Percentiles rank a stretch among this genome's conserved stretches.
Evolutionary conservation across 1,140 invertebrate genomes (phyloP).

Genomic region (Leptinotarsa defecta): DNA sequence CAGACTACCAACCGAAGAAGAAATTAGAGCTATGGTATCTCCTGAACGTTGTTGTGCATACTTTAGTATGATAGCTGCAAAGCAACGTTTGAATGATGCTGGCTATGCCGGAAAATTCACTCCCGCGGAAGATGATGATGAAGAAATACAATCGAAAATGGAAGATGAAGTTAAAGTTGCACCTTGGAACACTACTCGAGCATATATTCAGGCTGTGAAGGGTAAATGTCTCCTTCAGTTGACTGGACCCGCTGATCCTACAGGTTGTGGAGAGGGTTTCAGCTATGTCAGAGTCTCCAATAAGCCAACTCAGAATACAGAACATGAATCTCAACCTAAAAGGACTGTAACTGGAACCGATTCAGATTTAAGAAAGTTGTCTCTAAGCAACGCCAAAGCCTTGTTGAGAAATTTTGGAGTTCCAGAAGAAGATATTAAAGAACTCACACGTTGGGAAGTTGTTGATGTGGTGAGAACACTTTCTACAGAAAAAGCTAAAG

Average conservation of each 20-base stretch:
- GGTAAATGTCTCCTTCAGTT: conserved; percentile 95
- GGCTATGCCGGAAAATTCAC: conserved; percentile 99
- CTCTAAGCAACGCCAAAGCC: conserved; percentile 95
- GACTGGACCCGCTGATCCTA: conserved; percentile 93
- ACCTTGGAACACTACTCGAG: conserved; percentile 91
- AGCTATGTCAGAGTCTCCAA: conserved; percentile 93
- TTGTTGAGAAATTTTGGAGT: conserved; percentile 95
- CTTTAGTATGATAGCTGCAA: conserved; percentile 97
- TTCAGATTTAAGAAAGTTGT: conserved; percentile 93
- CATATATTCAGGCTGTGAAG: conserved; percentile 97
- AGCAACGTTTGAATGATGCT: conserved; percentile 93
- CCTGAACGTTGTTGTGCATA: conserved; percentile 98
- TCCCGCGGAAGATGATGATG: conserved; percentile 96
- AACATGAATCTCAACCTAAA: conserved; percentile 90
- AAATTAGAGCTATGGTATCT: conserved; percentile 96
- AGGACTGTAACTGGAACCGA: conserved; percentile 98
- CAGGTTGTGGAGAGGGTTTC: conserved; percentile 97
- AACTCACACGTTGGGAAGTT: conserved; percentile 97
- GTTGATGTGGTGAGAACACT: conserved; percentile 98
- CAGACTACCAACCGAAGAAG: conserved; percentile 95
- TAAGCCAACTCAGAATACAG: conserved; percentile 89
- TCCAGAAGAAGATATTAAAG: conserved; percentile 97
- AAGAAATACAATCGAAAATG: conserved; percentile 95
- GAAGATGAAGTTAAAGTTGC: conserved; percentile 95
- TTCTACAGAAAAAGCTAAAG: conserved; percentile 98